phyloP scores from a whole-genome alignment of 1,140 invertebrate species.

The Leptonema lineaticorne region DNA sequence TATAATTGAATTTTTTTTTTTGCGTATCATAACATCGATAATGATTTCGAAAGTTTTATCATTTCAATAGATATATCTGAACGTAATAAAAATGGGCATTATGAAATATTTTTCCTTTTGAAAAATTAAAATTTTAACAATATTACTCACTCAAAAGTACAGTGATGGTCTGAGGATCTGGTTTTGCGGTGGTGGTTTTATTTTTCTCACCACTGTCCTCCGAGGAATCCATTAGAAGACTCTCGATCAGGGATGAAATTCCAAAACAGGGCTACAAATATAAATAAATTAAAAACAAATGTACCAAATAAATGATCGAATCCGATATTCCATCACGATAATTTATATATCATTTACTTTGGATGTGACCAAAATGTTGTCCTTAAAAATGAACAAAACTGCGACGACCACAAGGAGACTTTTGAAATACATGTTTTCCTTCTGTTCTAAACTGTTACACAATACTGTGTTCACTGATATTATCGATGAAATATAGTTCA shows the following conservation, averaged over 20 bases:
- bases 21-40: too few relatives aligned
- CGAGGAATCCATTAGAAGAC: background rate
- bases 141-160: constrained; percentile 21
- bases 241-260: background rate
- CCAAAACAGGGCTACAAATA: constrained; percentile 17
- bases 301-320: background rate
- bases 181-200: background rate
- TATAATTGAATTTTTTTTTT: too few relatives aligned
- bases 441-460: background rate
- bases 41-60: too few relatives aligned
- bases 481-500: background rate
- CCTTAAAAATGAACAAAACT: background rate
- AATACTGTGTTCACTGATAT: constrained; percentile 11
- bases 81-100: too few relatives aligned
- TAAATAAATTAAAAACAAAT: background rate
- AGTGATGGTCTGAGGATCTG: constrained; percentile 17
- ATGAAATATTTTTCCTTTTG: too few relatives aligned
- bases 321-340: background rate
- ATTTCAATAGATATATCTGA: too few relatives aligned
- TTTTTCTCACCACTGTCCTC: background rate
- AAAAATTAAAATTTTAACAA: background rate
- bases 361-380: background rate
- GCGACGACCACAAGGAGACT: background rate
- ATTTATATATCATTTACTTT: background rate
- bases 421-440: background rate